Evolutionary conservation across 2,113 vertebrate genomes (phyloP), one percentile per base, ranked within the genome.

Genomic region (Blennius ocellaris): DNA sequence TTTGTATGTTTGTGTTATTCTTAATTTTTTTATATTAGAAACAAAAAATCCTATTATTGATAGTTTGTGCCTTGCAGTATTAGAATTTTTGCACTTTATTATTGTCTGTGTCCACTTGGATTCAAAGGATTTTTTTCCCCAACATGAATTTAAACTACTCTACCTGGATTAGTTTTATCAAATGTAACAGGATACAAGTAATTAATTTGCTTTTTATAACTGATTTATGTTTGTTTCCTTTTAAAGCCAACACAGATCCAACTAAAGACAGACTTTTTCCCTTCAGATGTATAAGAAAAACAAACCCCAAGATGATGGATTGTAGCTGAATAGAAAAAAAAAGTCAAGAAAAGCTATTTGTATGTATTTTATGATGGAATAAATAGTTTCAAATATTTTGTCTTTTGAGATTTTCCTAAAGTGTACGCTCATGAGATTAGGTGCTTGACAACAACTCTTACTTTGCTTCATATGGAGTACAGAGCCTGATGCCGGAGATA

Each of bases 11-110:
- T 76, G 58, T 76, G 56, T 65, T 64, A 56, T 71, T 88, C 57
- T 47, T 64, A 62, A 65, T 62, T 85, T 87, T 84, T 88, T 89
- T 87, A 86, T 70, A 83, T 78, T 86, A 83, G 66, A 61, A 78
- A 76, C 61, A 54, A 70, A 81, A 80, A 80, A 86, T 85, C 72
- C 66, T 76, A 41, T 41, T 81, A 79, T 78, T 61, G 63, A 80
- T 93, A 92, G 91, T 84, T 82, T 89, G 92, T 93, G 92, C 93
- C 91, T 93, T 93, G 87, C 90, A 93, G 92, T 92, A 92, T 93
- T 92, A 89, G 80, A 89, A 51, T 76, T 72, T 48, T 85, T 84
- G 88, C 90, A 93, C 89, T 93, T 92, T 89, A 90, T 62, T 72
- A 14, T 76, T 61, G 38, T 75, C 56, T 74, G 52, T 76, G 45